Conservation (phyloP, 2,888 invertebrate species). For the Coleophora deauratella region DNA sequence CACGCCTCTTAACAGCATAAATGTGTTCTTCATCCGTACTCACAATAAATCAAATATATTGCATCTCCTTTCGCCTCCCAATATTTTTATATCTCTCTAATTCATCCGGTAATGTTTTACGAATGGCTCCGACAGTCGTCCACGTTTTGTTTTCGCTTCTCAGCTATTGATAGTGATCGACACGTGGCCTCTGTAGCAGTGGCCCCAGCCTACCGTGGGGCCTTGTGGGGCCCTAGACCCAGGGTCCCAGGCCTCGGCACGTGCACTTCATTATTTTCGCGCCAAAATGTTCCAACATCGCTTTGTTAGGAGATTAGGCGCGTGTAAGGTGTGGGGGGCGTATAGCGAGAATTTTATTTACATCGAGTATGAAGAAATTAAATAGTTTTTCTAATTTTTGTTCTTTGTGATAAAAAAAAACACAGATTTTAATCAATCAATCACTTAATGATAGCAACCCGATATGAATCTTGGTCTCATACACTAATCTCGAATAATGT, state of each 20-base stretch:
- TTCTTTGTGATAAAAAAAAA: too few relatives aligned
- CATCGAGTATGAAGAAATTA: too few relatives aligned
- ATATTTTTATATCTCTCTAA: conserved; percentile 18
- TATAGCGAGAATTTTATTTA: conserved; percentile 18
- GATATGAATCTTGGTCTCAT: too few relatives aligned
- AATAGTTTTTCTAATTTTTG: too few relatives aligned
- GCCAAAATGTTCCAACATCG: conserved; percentile 69
- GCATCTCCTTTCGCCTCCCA: background rate
- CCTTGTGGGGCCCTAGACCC: background rate
- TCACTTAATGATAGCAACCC: too few relatives aligned
- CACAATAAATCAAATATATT: too few relatives aligned
- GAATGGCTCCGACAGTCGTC: conserved; percentile 9
- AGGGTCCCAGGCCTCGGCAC: conserved; percentile 28
- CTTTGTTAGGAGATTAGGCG: conserved; percentile 72
- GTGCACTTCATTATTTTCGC: conserved; percentile 72
- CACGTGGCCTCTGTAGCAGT: conserved; percentile 47
- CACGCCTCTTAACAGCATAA: too few relatives aligned
- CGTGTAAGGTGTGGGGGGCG: conserved; percentile 33
- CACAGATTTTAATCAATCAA: too few relatives aligned
- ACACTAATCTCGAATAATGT: too few relatives aligned
- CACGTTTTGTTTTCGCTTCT: conserved; percentile 41
- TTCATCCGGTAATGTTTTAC: conserved; percentile 34
- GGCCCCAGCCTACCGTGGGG: conserved; percentile 11
- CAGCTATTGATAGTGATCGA: conserved; percentile 54
- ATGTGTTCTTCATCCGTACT: too few relatives aligned